phyloP scores from a whole-genome alignment of 2,888 invertebrate genomes.

The Chloroclysta siterata region DNA sequence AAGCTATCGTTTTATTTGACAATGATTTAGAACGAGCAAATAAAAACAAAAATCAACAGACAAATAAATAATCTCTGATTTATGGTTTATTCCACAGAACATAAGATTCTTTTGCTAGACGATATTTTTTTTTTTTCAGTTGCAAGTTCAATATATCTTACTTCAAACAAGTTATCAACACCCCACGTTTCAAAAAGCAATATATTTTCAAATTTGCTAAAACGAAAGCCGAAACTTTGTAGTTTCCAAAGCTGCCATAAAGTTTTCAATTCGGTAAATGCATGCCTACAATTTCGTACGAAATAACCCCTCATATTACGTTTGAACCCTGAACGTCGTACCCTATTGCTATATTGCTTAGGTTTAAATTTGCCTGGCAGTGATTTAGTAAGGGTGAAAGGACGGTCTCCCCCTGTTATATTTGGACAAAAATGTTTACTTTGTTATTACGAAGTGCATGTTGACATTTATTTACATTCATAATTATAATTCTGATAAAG shows the following conservation, averaged over 20 bases:
- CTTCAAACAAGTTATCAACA: slow-evolving; percentile 4
- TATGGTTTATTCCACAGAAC: neutral
- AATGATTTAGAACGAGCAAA: no score
- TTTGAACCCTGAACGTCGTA: no score
- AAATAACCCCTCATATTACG: slow-evolving; percentile 45
- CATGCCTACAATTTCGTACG: slow-evolving; percentile 58
- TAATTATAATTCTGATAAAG: slow-evolving; percentile 45
- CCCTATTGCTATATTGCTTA: no score
- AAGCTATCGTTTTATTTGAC: neutral
- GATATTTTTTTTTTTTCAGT: neutral
- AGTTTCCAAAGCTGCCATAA: slow-evolving; percentile 44
- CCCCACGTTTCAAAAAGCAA: slow-evolving; percentile 9
- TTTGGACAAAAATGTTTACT: slow-evolving; percentile 69
- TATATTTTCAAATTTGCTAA: slow-evolving; percentile 16
- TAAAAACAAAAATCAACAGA: no score
- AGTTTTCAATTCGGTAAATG: slow-evolving; percentile 67
- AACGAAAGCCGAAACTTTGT: slow-evolving; percentile 22
- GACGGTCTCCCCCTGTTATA: slow-evolving; percentile 53
- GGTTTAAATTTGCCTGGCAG: slow-evolving; percentile 34
- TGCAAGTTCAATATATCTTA: slow-evolving; percentile 1
- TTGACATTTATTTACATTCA: slow-evolving; percentile 67
- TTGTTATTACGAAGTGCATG: slow-evolving; percentile 63
- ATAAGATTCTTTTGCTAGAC: no score
- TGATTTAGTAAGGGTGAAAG: slow-evolving; percentile 40
- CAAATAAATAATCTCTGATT: neutral